These are phyloP conservation scores for Peucedramus taeniatus DNA, from an alignment of 2,113 vertebrate genomes.

Conservation along the genomic window DNA sequence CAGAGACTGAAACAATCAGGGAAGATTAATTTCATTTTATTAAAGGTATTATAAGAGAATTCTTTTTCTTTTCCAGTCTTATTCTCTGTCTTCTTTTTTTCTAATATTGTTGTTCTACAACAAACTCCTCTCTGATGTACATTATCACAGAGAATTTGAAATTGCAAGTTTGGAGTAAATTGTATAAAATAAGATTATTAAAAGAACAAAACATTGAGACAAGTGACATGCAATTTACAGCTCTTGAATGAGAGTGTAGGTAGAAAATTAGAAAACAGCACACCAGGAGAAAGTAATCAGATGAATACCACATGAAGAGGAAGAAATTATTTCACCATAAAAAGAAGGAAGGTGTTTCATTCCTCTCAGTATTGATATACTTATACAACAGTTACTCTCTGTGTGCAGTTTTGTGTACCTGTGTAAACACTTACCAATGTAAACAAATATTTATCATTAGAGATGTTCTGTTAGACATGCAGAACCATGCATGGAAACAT, in stretches of 20 bases:
- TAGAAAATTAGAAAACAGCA: neutral
- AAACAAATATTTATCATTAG: neutral
- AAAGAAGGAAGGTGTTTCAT: neutral
- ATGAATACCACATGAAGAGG: neutral
- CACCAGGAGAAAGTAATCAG: neutral
- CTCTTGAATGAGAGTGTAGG: neutral
- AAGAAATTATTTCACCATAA: neutral
- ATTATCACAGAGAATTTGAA: neutral
- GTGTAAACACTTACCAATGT: neutral
- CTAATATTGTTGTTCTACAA: neutral
- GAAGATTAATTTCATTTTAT: neutral
- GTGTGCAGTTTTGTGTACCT: neutral
- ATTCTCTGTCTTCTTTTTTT: neutral
- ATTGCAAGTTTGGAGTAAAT: neutral
- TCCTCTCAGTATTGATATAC: neutral
- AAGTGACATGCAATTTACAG: neutral
- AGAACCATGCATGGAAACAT: neutral
- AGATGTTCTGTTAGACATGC: neutral
- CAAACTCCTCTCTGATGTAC: neutral
- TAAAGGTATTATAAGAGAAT: neutral
- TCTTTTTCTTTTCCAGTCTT: fast-evolving
- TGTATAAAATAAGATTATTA: neutral
- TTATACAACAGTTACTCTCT: neutral
- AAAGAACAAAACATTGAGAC: neutral
- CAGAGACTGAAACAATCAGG: neutral